Evolutionary conservation across 2,113 vertebrate species (phyloP).

Genomic region (Esox niger): DNA sequence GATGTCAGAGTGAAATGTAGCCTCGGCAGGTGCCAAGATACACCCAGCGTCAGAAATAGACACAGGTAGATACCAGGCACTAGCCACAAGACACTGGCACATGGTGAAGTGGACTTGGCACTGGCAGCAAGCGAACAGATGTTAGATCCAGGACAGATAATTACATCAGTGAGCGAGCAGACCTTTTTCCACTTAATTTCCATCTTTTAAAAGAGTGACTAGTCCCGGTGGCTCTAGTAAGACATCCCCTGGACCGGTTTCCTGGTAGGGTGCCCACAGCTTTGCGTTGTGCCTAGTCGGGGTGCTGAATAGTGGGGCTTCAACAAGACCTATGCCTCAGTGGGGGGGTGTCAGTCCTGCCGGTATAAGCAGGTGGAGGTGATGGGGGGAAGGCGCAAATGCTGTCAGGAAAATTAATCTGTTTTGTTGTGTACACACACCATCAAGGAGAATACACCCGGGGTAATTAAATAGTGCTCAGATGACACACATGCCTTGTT

Average conservation of each 20-base stretch:
- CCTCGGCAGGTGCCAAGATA: conserved; percentile 69
- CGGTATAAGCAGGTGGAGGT: not conserved
- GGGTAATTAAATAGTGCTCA: conserved; percentile 27
- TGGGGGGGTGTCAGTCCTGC: not conserved
- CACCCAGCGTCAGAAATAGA: conserved; percentile 66
- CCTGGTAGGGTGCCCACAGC: conserved; percentile 58
- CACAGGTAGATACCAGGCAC: conserved; percentile 61
- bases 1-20: conserved; percentile 72
- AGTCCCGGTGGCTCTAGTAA: conserved; percentile 59
- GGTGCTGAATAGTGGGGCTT: conserved; percentile 55
- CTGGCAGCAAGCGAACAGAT: conserved; percentile 69
- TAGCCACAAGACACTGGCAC: conserved; percentile 68
- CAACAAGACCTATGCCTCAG: conserved; percentile 45
- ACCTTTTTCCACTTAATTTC: conserved; percentile 79
- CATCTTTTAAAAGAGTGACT: conserved; percentile 75
- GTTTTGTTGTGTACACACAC: conserved; percentile 34
- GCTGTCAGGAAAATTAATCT: conserved; percentile 39
- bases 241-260: conserved; percentile 50
- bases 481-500: conserved; percentile 14
- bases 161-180: conserved; percentile 78
- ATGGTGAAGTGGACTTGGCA: conserved; percentile 73
- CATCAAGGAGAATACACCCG: conserved; percentile 27
- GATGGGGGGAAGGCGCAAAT: conserved; percentile 18
- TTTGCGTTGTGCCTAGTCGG: conserved; percentile 22
- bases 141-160: conserved; percentile 80